A percentile compares a stretch with the other conserved stretches of the same genome.
Conservation (phyloP, 1,140 invertebrate species). For the Dendroctonus valens region DNA sequence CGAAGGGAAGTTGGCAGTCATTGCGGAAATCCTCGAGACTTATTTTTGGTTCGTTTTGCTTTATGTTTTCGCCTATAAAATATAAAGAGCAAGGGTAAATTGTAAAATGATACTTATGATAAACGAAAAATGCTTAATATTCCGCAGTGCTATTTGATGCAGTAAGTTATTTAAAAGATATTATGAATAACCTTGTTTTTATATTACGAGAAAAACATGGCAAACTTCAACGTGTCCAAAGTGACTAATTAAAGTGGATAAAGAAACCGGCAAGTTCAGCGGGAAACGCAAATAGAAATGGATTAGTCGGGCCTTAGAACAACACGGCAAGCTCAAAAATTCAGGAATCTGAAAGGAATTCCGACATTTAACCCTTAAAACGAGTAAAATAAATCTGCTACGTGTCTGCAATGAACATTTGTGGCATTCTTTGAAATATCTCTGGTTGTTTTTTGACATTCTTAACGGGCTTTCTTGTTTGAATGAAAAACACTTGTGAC, state of each 20-base stretch:
- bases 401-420: conserved; percentile 22
- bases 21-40: no score
- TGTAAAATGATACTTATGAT: no score
- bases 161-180: neutral
- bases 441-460: conserved; percentile 4
- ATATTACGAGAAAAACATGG: neutral
- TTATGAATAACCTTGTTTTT: conserved; percentile 1
- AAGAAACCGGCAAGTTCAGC: conserved; percentile 19
- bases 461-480: no score
- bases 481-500: no score
- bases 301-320: conserved; percentile 8
- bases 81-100: no score
- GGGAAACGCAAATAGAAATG: conserved; percentile 16
- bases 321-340: conserved; percentile 18
- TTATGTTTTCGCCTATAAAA: no score
- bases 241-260: conserved; percentile 13
- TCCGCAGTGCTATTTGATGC: no score
- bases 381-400: conserved; percentile 22
- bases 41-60: no score
- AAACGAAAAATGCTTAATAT: no score
- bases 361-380: conserved; percentile 22
- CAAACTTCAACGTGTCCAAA: conserved; percentile 11
- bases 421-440: conserved; percentile 24
- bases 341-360: conserved; percentile 14
- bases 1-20: no score